These are phyloP conservation scores for Cheirogaleus medius DNA, from an alignment of 2,113 vertebrate genomes.

Conservation along the genomic window DNA sequence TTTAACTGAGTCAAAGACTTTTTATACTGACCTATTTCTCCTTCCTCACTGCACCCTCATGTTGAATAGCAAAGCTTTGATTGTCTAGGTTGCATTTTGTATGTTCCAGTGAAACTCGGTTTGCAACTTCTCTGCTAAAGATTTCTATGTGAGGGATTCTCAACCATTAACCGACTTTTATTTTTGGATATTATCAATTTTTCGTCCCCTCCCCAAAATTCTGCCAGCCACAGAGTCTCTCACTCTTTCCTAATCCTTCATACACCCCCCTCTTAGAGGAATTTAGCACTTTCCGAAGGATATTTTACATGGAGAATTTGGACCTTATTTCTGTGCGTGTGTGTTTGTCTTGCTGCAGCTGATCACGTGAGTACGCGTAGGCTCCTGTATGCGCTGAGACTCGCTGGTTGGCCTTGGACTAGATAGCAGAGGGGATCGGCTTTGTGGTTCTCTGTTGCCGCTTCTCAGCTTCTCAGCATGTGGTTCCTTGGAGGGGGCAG, in stretches of 20 bases:
- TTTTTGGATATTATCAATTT: background rate
- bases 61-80: background rate
- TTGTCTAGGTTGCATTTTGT: background rate
- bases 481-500: fast-evolving
- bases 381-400: background rate
- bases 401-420: background rate
- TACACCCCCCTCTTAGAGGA: no score
- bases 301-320: background rate
- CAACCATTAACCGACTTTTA: background rate
- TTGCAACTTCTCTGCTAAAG: background rate
- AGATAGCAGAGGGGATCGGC: fast-evolving
- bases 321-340: background rate
- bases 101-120: background rate
- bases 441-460: background rate
- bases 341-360: background rate
- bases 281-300: background rate
- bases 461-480: fast-evolving
- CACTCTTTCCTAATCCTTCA: no score
- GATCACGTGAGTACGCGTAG: fast-evolving
- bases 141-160: background rate
- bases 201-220: no score
- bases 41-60: fast-evolving
- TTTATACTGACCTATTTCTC: background rate
- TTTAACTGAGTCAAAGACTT: background rate
- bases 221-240: no score